Evolutionary conservation across 2,113 vertebrate genomes (phyloP).

Genomic region (Pachycephala philippinensis): DNA sequence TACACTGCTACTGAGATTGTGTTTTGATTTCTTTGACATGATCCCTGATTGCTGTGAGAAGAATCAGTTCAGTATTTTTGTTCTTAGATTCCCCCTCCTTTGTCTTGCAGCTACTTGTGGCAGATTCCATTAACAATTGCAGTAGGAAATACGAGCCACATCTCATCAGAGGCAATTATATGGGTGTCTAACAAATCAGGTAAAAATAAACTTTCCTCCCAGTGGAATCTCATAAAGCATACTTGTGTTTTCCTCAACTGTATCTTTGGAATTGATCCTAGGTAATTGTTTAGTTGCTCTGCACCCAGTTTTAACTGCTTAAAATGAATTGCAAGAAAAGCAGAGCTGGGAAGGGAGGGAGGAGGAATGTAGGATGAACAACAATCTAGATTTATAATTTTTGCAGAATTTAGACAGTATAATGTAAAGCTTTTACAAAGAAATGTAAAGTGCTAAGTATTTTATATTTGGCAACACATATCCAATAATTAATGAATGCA

Average conservation of each 20-base stretch:
- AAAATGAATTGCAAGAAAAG: constrained; percentile 24
- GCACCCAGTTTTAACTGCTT: constrained; percentile 29
- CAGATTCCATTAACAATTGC: constrained; percentile 92
- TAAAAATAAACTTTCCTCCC: constrained; percentile 76
- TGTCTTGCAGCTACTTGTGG: constrained; percentile 90
- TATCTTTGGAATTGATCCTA: constrained; percentile 58
- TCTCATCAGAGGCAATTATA: constrained; percentile 87
- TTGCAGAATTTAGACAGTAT: background rate
- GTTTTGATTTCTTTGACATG: constrained; percentile 65
- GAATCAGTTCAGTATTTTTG: constrained; percentile 68
- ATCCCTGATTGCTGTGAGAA: constrained; percentile 67
- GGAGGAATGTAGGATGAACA: background rate
- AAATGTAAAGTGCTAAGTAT: background rate
- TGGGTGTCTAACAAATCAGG: constrained; percentile 98
- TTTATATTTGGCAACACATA: background rate
- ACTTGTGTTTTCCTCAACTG: constrained; percentile 62
- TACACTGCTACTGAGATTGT: constrained; percentile 52
- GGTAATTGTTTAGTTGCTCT: constrained; percentile 63
- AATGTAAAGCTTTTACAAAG: background rate
- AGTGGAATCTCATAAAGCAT: constrained; percentile 62
- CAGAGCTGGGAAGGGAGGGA: constrained; percentile 44
- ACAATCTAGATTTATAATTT: background rate
- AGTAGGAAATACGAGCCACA: constrained; percentile 86
- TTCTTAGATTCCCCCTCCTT: constrained; percentile 71
- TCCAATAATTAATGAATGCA: constrained; percentile 6